Evolutionary conservation across 1,140 invertebrate species (phyloP).

Genomic region (Drosophila insularis): DNA sequence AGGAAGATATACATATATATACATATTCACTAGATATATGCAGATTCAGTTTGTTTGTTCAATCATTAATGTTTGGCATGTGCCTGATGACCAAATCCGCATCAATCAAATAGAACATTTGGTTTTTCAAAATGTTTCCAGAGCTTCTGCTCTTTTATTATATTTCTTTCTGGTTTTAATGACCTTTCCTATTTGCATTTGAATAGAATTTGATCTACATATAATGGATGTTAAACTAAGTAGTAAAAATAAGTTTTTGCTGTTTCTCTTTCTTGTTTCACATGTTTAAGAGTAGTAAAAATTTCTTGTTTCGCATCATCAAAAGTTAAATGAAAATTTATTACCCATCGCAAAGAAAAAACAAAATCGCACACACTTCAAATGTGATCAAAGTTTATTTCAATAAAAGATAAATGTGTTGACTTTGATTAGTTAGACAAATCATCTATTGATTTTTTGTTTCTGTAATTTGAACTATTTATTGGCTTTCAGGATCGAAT

Average conservation of each 20-base stretch:
- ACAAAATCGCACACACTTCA: neutral
- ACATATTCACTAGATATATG: neutral
- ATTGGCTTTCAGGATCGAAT: too few relatives aligned
- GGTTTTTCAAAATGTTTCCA: neutral
- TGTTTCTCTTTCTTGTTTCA: neutral
- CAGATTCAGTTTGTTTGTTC: constrained; percentile 3
- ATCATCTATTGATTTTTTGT: too few relatives aligned
- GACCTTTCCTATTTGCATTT: constrained; percentile 8
- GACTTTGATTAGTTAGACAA: too few relatives aligned
- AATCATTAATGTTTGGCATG: constrained; percentile 6
- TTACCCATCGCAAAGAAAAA: neutral
- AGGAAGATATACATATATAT: neutral
- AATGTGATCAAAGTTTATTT: neutral
- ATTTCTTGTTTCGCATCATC: constrained; percentile 5
- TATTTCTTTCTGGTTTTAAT: neutral
- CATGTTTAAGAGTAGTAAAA: neutral
- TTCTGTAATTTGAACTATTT: too few relatives aligned
- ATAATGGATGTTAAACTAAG: constrained; percentile 4
- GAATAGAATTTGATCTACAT: constrained; percentile 8
- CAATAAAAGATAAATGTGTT: too few relatives aligned
- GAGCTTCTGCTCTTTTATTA: neutral
- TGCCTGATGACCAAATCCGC: neutral
- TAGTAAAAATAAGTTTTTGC: neutral
- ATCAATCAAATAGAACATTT: neutral
- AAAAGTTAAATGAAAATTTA: constrained; percentile 3